Evolutionary conservation across 2,113 vertebrate genomes (phyloP).

Genomic region (Myiagra hebetior): DNA sequence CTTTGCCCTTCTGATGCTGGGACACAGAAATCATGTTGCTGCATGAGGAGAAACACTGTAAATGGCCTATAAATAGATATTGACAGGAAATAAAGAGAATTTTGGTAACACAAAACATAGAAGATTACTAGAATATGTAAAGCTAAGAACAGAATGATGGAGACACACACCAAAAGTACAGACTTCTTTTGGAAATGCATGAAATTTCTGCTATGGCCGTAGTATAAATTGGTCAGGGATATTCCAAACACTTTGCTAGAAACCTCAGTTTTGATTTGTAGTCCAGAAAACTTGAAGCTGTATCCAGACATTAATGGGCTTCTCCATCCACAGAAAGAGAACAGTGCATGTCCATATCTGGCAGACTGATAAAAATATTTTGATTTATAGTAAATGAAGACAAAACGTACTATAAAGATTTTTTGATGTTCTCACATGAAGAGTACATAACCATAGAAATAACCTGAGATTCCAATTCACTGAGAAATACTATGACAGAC

Average conservation of each 20-base stretch:
- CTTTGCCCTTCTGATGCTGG: not conserved
- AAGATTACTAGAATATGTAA: not conserved
- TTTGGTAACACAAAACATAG: not conserved
- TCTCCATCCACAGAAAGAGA: not conserved
- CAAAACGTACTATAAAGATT: not conserved
- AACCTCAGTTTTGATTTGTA: not conserved
- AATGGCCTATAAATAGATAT: not conserved
- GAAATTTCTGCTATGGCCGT: not conserved
- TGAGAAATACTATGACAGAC: not conserved
- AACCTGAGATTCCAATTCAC: not conserved
- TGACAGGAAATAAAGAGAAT: not conserved
- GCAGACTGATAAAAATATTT: not conserved
- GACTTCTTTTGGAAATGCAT: not conserved
- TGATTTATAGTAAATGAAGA: not conserved
- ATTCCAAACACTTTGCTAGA: not conserved
- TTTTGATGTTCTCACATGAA: not conserved
- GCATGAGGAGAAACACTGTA: not conserved
- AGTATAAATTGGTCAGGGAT: not conserved
- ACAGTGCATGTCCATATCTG: accelerated
- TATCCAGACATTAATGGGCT: not conserved
- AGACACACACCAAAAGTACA: accelerated
- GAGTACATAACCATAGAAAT: not conserved
- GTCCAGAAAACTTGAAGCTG: not conserved
- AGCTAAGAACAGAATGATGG: not conserved
- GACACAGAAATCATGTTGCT: not conserved